Base-by-base conservation (phyloP, 2,797 vertebrate species). In the Cossypha polioptera region DNA sequence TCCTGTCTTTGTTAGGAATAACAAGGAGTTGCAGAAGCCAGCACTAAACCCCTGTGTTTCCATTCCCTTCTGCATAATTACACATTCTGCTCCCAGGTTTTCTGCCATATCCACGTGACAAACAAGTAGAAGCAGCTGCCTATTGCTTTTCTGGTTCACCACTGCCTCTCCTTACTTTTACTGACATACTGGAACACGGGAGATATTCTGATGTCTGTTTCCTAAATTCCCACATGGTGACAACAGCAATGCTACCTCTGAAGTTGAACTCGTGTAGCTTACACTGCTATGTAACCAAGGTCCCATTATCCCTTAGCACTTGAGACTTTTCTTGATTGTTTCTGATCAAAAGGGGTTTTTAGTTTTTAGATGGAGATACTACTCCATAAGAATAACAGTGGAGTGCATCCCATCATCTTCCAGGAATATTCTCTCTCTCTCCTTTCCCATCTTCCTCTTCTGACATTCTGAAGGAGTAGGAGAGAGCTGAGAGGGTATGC, bases 281-380 rank as follows among this genome's bases (percentile, higher is more conserved):
- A 35, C 38, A 15, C 25, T 43, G 33, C 42, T 54, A 40, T 1
- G 1, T 4, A 66, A 33, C 17, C 35, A 25, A 40, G 1, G 1
- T 43, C 21, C 29, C 40, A 21, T 11, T 26, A 35, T 5, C 3
- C 42, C 18, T 53, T 26, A 25, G 18, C 31, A 61, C 7, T 29
- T 2, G 0, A 59, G 36, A 59, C 15, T 48, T 16, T 48, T 35
- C 29, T 75, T 6, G 0, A 28, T 15, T 3, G 1, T n/a, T 73
- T 79, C 33, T 73, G 21, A 72, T 11, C 14, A 67, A 72, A 40
- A 67, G 3, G 3, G 3, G 4, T 15, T 75, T 88, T 65, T 40
- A 4, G 4, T 15, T 75, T 88, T 65, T 40, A 4, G 0, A 40
- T 16, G 28, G 38, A 71, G 16, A 19, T 26, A 19, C 2, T 53